Base-by-base conservation (phyloP, 2,888 invertebrate genomes). In the Choreutis nemorana region DNA sequence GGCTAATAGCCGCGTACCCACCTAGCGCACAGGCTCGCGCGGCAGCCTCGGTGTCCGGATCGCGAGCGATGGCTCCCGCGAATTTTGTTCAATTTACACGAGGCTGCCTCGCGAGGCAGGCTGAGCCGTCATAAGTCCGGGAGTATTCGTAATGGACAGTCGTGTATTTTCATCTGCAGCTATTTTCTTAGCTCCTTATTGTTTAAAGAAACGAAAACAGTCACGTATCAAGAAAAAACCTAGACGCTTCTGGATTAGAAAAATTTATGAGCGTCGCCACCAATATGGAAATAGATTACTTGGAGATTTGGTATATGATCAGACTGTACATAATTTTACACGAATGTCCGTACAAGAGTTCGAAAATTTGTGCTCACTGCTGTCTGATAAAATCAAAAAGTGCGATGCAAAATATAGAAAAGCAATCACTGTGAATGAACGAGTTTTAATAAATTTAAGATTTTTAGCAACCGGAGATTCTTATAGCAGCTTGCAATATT, bases 111-210 rank as follows among this genome's bases (percentile, higher is more conserved):
- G 35, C 38, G 38, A 37, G 41, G 35, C 37, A 34, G 32, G 32
- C 35, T 35, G 39, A 41, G 39, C 39, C 37, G 37, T 37, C 37
- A 32, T 32, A 29, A 29, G 32, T 32, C 32, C 32, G 32, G 29
- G 36, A 39, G 37, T 37, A 39, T 41, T 37, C 35, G 36, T 23
- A 33, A 36, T 39, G 36, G 39, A 37, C 36, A 41, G 37, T 39
- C 35, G 36, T 37, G 37, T 41, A 36, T 34, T 41, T 37, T 36
- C 35, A 34, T 37, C 37, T 36, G 38, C 38, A 38, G 40, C 38
- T 41, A 37, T 36, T 37, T 40, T 40, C 31, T 35, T 37, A 39
- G 37, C 31, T 35, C 35, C 36, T 32, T 32, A 32, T 26, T 35
- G 35, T 32, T 35, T 32, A 32, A 28, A 20, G 18, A 39, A 37